A percentile compares a stretch with the other conserved stretches of the same genome.
Conservation (phyloP, 2,888 invertebrate species). For the Drosophila sordidapex region DNA sequence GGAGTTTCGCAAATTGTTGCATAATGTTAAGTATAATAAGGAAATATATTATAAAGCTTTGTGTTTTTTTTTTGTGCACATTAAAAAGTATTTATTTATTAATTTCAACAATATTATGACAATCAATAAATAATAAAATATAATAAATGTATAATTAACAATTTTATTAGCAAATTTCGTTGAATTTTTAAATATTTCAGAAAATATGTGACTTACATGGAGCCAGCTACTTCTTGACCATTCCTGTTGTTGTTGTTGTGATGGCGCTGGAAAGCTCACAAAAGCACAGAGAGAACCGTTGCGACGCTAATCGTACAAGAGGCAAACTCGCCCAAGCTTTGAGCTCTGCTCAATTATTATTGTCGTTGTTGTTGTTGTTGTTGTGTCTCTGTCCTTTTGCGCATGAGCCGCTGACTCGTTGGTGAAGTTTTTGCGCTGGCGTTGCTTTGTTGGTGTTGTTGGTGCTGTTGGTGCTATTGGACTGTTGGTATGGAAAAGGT, state of each 20-base stretch:
- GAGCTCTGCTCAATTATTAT: slow-evolving; percentile 22
- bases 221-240: slow-evolving; percentile 33
- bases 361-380: slow-evolving; percentile 1
- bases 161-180: not conserved
- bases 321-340: slow-evolving; percentile 35
- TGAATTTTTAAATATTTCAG: not conserved
- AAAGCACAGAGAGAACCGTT: slow-evolving; percentile 62
- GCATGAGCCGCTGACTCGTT: slow-evolving; percentile 59
- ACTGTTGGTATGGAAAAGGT: slow-evolving; percentile 69
- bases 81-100: not conserved
- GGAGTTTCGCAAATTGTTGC: not conserved
- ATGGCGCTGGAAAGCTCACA: slow-evolving; percentile 44
- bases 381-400: slow-evolving; percentile 62
- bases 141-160: not conserved
- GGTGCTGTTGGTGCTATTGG: slow-evolving; percentile 50
- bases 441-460: slow-evolving; percentile 36
- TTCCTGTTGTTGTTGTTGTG: slow-evolving; percentile 36
- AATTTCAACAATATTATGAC: not conserved
- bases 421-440: slow-evolving; percentile 65
- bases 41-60: not conserved
- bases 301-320: slow-evolving; percentile 38
- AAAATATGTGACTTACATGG: not conserved
- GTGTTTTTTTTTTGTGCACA: not conserved
- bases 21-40: not conserved
- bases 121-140: not conserved